These are phyloP conservation scores for Eumacrocentrus americanus DNA, from an alignment of 2,888 invertebrate genomes.

Conservation along the genomic window DNA sequence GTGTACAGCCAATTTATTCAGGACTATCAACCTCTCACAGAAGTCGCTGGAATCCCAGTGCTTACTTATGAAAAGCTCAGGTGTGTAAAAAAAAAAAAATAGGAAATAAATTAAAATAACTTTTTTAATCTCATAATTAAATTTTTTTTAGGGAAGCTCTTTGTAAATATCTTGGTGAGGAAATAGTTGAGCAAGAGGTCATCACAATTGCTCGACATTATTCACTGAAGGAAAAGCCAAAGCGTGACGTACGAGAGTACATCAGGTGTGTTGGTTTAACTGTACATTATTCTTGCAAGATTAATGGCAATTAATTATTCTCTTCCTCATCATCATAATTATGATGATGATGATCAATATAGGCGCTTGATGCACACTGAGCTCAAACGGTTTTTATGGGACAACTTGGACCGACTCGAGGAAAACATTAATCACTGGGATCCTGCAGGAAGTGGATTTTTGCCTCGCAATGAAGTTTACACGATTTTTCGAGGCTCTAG, in stretches of 20 bases:
- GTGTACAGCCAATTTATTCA: conserved; percentile 79
- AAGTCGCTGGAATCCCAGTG: conserved; percentile 37
- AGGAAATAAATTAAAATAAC: conserved; percentile 31
- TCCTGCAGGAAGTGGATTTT: conserved; percentile 65
- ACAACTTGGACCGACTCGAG: conserved; percentile 69
- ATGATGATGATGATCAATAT: conserved; percentile 15
- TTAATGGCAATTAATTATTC: not conserved
- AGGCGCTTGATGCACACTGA: conserved; percentile 76
- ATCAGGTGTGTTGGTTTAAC: conserved; percentile 48
- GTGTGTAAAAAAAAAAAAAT: conserved; percentile 43
- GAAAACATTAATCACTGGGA: conserved; percentile 69
- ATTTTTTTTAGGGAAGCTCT: conserved; percentile 66
- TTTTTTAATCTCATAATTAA: conserved; percentile 31
- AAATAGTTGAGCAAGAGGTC: conserved; percentile 82
- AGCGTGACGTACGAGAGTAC: conserved; percentile 46
- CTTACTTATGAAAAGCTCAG: conserved; percentile 60
- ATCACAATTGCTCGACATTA: conserved; percentile 77
- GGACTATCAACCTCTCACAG: conserved; percentile 67
- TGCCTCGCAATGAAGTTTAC: conserved; percentile 68
- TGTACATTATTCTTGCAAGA: conserved; percentile 8
- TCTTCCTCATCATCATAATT: not conserved
- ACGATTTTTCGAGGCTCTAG: conserved; percentile 73
- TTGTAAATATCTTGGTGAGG: conserved; percentile 70
- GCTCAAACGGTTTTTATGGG: conserved; percentile 75
- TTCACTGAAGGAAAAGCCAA: conserved; percentile 67